Evolutionary conservation across 92 coral and sea anemone genomes (phyloP), one percentile per base, ranked within the genome.

Genomic region (Parazoanthus swiftii): DNA sequence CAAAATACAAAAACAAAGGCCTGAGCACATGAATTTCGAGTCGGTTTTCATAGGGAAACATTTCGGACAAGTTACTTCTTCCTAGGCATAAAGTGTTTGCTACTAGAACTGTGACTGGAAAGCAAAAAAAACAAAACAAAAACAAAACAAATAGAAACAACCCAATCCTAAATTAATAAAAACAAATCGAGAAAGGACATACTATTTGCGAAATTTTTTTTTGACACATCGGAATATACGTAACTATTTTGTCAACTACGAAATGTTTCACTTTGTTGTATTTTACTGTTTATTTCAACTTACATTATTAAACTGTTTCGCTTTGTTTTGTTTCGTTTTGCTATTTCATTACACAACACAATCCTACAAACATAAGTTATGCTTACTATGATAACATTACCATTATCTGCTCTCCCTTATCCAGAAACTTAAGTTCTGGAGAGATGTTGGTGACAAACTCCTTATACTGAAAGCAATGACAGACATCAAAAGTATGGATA

Each of bases 381-480:
- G 74, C 79, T 16, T 37, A 74, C 9, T 66, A 4, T 70, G 43
- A 25, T 13, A 10, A 56, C n/a, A n/a, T 70, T 84, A 84, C 87
- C 87, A n/a, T 84, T n/a, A 84, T 73, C 66, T 84, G 39, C 6
- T 84, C 87, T 84, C 87, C 87, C 42, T 66, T 70, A 33, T 84
- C 79, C 67, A 84, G 46, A 71, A 42, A 44, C 8, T 84, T 65
- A 11, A 84, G 51, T 48, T 84, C 87, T 43, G 87, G 43, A 25
- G 78, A 44, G 77, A 84, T 71, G 29, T 11, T 84, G 15, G 87
- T 71, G 44, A 71, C 78, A 84, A 71, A 71, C 18, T 71, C 63
- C n/a, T 46, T 71, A 26, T 84, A 84, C 87, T 84, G 77, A 84
- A 33, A 51, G 59, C 42, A 70, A 84, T 10, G 11, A 46, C 13